These are phyloP conservation scores for Spodoptera littoralis DNA, from an alignment of 2,888 invertebrate species.

Conservation along the genomic window DNA sequence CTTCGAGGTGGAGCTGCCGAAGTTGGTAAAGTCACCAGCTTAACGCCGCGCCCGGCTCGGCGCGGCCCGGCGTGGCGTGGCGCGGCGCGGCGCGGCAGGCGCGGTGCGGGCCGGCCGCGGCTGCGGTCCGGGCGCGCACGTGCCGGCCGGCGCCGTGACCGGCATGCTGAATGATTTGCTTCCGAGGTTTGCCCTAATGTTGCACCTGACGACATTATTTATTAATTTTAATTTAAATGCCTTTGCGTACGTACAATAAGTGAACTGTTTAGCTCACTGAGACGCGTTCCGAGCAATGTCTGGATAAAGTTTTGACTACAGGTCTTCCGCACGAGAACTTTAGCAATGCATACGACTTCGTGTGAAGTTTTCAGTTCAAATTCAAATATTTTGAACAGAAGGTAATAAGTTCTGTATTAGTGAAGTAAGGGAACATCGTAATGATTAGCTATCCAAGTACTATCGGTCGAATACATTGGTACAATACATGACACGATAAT, in stretches of 20 bases:
- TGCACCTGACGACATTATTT: constrained; percentile 55
- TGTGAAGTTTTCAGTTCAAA: constrained; percentile 5
- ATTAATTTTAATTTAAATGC: constrained; percentile 42
- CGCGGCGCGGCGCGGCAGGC: constrained; percentile 28
- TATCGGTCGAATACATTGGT: too few relatives aligned
- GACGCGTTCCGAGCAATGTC: constrained; percentile 27
- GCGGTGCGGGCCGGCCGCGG: constrained; percentile 29
- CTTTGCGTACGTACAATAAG: constrained; percentile 25
- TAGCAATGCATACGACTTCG: constrained; percentile 6
- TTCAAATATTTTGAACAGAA: too few relatives aligned
- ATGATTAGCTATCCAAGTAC: too few relatives aligned
- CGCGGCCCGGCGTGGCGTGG: constrained; percentile 24
- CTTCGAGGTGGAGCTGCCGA: constrained; percentile 39
- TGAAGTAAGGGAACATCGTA: too few relatives aligned
- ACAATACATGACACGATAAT: constrained; percentile 9
- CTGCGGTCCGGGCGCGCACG: constrained; percentile 27
- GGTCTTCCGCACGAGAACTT: constrained; percentile 16
- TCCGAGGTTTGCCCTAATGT: constrained; percentile 35
- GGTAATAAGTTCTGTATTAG: too few relatives aligned
- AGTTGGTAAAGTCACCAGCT: constrained; percentile 48
- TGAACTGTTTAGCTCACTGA: constrained; percentile 39
- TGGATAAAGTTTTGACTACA: constrained; percentile 26
- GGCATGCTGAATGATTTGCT: constrained; percentile 32
- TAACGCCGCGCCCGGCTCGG: constrained; percentile 26
- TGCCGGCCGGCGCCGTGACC: constrained; percentile 46